Percentiles rank a stretch among this genome's conserved stretches.
Conservation (phyloP, 2,888 invertebrate species). For the Thyatira batis region DNA sequence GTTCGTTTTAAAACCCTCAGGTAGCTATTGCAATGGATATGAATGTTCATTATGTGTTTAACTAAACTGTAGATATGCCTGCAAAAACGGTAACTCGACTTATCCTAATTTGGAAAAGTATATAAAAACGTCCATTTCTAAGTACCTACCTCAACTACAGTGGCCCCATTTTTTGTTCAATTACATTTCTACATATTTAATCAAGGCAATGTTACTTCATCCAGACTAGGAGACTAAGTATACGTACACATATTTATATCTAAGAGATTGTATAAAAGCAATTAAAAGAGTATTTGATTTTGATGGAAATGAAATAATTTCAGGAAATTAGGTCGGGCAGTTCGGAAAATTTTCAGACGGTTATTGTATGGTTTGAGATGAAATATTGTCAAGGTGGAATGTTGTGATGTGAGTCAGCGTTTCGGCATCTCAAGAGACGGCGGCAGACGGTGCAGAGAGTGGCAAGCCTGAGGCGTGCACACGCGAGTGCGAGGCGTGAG, state of each 20-base stretch:
- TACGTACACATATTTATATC: no score
- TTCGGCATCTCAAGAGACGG: constrained; percentile 29
- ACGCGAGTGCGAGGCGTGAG: constrained; percentile 40
- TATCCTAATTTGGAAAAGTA: constrained; percentile 15
- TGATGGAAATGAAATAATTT: no score
- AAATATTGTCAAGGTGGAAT: background rate
- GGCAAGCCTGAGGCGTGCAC: constrained; percentile 45
- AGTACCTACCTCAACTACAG: background rate
- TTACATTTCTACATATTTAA: background rate
- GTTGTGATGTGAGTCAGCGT: constrained; percentile 26
- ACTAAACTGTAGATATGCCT: constrained; percentile 7
- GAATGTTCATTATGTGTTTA: constrained; percentile 3
- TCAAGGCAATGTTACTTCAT: background rate
- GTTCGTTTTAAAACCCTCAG: no score
- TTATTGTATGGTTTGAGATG: background rate
- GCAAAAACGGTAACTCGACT: constrained; percentile 15
- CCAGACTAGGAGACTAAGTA: background rate
- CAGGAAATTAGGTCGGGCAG: no score
- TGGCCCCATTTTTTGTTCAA: constrained; percentile 3
- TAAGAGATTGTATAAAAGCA: no score
- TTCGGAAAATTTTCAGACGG: background rate
- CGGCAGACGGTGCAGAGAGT: constrained; percentile 32
- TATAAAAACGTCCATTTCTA: constrained; percentile 13
- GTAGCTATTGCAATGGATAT: background rate
- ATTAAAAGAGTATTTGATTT: no score